Base-by-base conservation (phyloP, 2,113 vertebrate species). In the Talpa occidentalis region DNA sequence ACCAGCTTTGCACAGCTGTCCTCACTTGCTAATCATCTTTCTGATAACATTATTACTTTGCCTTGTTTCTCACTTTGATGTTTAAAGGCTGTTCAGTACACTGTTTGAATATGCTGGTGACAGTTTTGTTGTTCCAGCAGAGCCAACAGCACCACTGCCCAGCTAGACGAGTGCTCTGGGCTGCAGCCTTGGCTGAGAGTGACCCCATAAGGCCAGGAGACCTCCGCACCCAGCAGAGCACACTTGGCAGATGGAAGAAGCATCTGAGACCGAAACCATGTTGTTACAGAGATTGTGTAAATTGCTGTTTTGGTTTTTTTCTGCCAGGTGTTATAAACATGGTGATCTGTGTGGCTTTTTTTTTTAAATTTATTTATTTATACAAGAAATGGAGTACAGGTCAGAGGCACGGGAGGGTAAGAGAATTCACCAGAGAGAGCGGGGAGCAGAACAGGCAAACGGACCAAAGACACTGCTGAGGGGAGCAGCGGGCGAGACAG, bases 11-110 rank as follows among this genome's bases (percentile, higher is more conserved):
- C 54, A 22, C 90, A 85, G 76, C 76, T 81, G 35, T 93, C 93
- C 94, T 96, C 90, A 56, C 37, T 92, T 73, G 42, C 90, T 94
- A 67, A 93, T n/a, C 94, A 93, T 95, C 97, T 96, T 93, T 90
- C 84, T 35, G 88, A 90, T 93, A 64, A 91, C 40, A 32, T 86
- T 69, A 64, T 76, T 84, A 0, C 86, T 10, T 83, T 60, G 69
- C 80, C n/a, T n/a, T n/a, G n/a, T n/a, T n/a, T n/a, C n/a, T n/a
- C n/a, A n/a, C n/a, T n/a, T n/a, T n/a, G n/a, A n/a, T n/a, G n/a
- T n/a, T n/a, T n/a, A n/a, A n/a, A n/a, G n/a, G n/a, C n/a, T n/a
- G n/a, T n/a, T n/a, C n/a, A n/a, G n/a, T n/a, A n/a, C n/a, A n/a
- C n/a, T n/a, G n/a, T n/a, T n/a, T n/a, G n/a, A n/a, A n/a, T n/a